Evolutionary conservation across 2,113 vertebrate genomes (phyloP).

Genomic region (Dryoscopus gambensis): DNA sequence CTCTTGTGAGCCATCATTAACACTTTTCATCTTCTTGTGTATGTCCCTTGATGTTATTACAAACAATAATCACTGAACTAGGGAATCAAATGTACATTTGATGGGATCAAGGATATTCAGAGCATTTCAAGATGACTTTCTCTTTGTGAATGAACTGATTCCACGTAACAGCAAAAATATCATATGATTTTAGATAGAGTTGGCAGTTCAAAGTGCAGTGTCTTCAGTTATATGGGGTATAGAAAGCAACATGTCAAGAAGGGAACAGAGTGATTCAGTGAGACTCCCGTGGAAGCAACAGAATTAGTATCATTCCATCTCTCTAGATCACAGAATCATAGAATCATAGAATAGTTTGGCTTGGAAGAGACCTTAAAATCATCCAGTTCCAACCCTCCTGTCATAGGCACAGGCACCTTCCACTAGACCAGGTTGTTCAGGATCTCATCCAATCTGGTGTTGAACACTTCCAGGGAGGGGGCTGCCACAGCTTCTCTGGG

Average conservation of each 20-base stretch:
- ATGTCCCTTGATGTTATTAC: not conserved
- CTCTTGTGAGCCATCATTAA: not conserved
- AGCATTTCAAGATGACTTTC: not conserved
- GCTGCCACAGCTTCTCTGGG: not conserved
- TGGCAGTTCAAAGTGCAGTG: not conserved
- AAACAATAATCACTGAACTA: not conserved
- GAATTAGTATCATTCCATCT: not conserved
- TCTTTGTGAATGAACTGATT: not conserved
- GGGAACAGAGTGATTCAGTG: not conserved
- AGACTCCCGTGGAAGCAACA: not conserved
- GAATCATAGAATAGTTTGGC: not conserved
- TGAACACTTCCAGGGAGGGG: not conserved
- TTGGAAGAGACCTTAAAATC: not conserved
- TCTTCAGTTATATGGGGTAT: not conserved
- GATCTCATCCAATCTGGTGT: not conserved
- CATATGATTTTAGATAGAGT: not conserved
- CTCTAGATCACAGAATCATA: not conserved
- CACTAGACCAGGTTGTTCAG: not conserved
- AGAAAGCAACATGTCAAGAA: not conserved
- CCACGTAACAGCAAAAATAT: not conserved
- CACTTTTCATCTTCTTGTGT: not conserved
- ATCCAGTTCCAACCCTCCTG: not conserved
- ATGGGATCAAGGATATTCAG: not conserved
- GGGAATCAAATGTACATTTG: not conserved
- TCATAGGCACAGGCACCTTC: not conserved